A percentile compares a stretch with the other conserved stretches of the same genome.
Conservation (phyloP, 2,797 vertebrate species). For the Accipiter badius region DNA sequence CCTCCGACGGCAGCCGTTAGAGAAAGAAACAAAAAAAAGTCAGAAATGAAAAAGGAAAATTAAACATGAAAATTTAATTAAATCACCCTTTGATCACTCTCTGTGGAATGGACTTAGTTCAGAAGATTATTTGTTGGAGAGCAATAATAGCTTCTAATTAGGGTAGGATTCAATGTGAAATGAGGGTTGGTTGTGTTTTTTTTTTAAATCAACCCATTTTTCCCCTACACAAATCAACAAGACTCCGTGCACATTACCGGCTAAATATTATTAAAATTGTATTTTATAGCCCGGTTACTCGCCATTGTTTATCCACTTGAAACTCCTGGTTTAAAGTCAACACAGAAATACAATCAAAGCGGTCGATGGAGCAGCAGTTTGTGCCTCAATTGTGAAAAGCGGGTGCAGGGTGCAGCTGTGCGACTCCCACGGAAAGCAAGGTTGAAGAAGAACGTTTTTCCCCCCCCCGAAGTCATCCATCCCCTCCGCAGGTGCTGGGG, state of each 20-base stretch:
- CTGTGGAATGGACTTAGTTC: conserved; percentile 14
- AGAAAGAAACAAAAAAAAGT: neutral
- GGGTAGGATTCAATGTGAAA: conserved; percentile 9
- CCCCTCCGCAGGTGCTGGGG: neutral
- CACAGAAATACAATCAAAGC: neutral
- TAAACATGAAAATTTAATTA: conserved; percentile 79
- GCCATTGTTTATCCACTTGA: neutral
- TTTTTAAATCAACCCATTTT: neutral
- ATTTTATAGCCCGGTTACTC: neutral
- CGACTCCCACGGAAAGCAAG: neutral
- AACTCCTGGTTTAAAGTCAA: conserved; percentile 6
- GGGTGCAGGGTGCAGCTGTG: neutral
- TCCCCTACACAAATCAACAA: neutral
- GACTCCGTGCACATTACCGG: neutral
- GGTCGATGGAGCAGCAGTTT: neutral
- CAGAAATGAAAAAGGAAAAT: conserved; percentile 66
- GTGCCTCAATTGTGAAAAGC: neutral
- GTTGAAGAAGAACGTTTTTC: neutral
- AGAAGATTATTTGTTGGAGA: conserved; percentile 63
- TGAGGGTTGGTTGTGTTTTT: neutral
- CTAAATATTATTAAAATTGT: conserved; percentile 13
- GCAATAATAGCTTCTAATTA: conserved; percentile 64
- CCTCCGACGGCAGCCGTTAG: neutral
- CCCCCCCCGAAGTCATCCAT: fast-evolving
- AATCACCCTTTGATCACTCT: conserved; percentile 69